Evolutionary conservation across 2,113 vertebrate species (phyloP), one percentile per base, ranked within the genome.

Genomic region (Cyrtonyx montezumae): DNA sequence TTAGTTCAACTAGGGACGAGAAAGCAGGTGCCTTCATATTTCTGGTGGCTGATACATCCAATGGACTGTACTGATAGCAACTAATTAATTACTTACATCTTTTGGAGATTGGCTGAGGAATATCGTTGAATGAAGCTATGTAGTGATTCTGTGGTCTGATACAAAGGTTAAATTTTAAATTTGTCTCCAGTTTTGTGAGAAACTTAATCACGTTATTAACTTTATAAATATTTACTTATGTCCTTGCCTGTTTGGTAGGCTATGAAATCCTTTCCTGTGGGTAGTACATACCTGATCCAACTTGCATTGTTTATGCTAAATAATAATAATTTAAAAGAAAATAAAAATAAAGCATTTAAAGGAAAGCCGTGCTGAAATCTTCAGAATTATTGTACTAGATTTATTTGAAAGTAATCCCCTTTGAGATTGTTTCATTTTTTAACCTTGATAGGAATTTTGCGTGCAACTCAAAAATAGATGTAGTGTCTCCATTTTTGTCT

Each of bases 341-440:
- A 75, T 11, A 40, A 40, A 40, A 40, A 40, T 40, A 40, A 12
- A 40, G 40, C 40, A 40, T 40, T 43, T 74, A 77, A 68, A 81
- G 80, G 43, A 46, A 94, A 81, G 48, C 15, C 65, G 81, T 83
- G 69, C 74, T 91, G 83, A 88, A 91, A 68, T 71, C 46, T 63
- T 88, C 6, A 13, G 23, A 70, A 49, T 6, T 94, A 8, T 37
- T 91, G 30, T 70, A 34, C 12, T 20, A 16, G 11, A 25, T 30
- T 8, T 45, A 67, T 89, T 82, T 74, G 73, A 76, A 92, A 68
- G 32, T 89, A 93, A 85, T 93, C 30, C 11, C 63, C 32, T 83
- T 79, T 85, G 55, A 74, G 0, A 0, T 28, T 59, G 34, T 15
- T 88, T 65, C 11, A 25, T n/a, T 86, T 80, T 86, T 80, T 78